Base-by-base conservation (phyloP, 2,113 vertebrate genomes). In the Rhinichthys klamathensis region DNA sequence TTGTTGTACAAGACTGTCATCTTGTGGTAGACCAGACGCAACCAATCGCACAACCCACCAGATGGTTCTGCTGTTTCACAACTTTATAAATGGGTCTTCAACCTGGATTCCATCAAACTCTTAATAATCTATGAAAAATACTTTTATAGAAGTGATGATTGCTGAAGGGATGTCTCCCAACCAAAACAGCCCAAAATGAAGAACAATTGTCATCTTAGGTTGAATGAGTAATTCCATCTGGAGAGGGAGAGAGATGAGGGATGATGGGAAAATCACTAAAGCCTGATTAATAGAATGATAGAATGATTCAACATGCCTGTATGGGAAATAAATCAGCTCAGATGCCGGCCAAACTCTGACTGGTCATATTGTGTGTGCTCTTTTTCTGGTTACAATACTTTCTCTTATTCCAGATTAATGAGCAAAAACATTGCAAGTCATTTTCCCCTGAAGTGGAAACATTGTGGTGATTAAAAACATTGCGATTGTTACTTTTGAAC, bases 1-100 rank as follows among this genome's bases (percentile, higher is more conserved):
- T 11, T 75, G 80, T 87, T 86, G 25, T 61, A 30, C 49, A 87
- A 92, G 23, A 89, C 89, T 91, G 92, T 30, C 92, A 90, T 87
- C 92, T 92, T 91, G 89, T 90, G 93, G 89, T 58, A 38, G 27
- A 23, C 38, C 51, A 30, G 30, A 85, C 61, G 61, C 60, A 67
- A 58, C 25, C 54, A 13, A 25, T 46, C 56, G n/a, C 78, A 74
- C 27, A n/a, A n/a, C 27, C 27, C 73, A 81, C 35, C 78, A 65
- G 58, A 63, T 65, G 78, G 2, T 63, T 80, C 21, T 79, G 56
- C 76, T 25, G 32, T 49, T 32, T 49, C 56, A 79, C 78, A 46
- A 80, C 78, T 21, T 44, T 44, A 35, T 46, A 27, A 44, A 80
- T 13, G n/a, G 4, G 25, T 56, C 84, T 69, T 78, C 76, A 54